Percentiles rank a stretch among this genome's conserved stretches.
Conservation (phyloP, 2,888 invertebrate genomes). For the Spisula solida region DNA sequence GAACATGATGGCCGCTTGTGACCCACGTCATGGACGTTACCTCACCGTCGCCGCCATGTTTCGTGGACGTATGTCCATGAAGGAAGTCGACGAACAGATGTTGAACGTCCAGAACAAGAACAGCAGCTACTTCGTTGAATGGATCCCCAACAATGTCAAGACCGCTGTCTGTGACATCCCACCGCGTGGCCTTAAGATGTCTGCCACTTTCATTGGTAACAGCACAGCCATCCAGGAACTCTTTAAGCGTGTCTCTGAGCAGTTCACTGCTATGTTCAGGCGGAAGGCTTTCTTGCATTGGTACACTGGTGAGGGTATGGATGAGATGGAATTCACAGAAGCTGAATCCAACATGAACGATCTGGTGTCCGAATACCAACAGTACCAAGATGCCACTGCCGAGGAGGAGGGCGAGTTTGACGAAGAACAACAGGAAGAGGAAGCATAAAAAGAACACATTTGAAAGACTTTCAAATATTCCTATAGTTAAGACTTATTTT, state of each 20-base stretch:
- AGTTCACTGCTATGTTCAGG: constrained; percentile 94
- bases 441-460: not conserved
- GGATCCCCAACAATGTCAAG: constrained; percentile 85
- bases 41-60: too few relatives aligned
- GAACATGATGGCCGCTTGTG: too few relatives aligned
- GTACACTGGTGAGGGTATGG: constrained; percentile 99
- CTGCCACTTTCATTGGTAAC: too few relatives aligned
- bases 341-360: too few relatives aligned
- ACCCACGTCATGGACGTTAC: too few relatives aligned
- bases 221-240: too few relatives aligned
- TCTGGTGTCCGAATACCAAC: constrained; percentile 85
- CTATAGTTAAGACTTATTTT: not conserved
- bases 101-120: constrained; percentile 92
- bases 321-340: constrained; percentile 98
- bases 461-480: not conserved
- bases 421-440: constrained; percentile 88
- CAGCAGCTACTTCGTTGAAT: constrained; percentile 86
- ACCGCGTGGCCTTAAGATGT: too few relatives aligned
- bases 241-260: constrained; percentile 89
- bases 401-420: constrained; percentile 62
- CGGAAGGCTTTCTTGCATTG: constrained; percentile 99
- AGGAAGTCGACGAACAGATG: constrained; percentile 90
- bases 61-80: too few relatives aligned
- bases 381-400: constrained; percentile 84
- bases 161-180: constrained; percentile 85